phyloP scores from a whole-genome alignment of 2,113 vertebrate species.

The Rhineura floridana region DNA sequence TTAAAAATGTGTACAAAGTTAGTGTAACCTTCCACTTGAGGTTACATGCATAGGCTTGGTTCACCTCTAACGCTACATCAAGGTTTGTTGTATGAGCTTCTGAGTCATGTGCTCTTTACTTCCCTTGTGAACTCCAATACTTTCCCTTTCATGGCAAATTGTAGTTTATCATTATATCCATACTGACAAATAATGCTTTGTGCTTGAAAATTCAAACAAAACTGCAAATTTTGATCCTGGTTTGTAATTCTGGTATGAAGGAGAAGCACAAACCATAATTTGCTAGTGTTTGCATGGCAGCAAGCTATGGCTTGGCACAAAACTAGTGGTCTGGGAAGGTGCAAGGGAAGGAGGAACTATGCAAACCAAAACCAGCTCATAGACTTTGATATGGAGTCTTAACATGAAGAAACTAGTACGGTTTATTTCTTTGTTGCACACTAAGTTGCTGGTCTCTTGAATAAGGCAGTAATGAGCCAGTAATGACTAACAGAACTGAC shows the following conservation, averaged over 20 bases:
- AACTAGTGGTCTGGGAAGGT: background rate
- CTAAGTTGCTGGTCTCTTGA: background rate
- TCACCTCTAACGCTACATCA: background rate
- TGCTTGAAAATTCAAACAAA: background rate
- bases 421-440: slow-evolving; percentile 17
- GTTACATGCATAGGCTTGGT: background rate
- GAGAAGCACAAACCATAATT: background rate
- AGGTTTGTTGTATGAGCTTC: background rate
- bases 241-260: background rate
- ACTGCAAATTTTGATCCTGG: background rate
- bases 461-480: too few species aligned
- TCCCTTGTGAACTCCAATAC: background rate
- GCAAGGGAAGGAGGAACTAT: background rate
- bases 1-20: background rate
- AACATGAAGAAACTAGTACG: background rate
- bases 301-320: background rate
- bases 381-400: background rate
- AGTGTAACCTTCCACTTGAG: background rate
- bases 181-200: background rate
- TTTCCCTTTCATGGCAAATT: background rate
- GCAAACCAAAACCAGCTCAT: background rate
- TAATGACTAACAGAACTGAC: slow-evolving; percentile 9
- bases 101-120: background rate
- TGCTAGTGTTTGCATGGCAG: background rate
- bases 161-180: background rate